Percentiles rank a stretch among this genome's conserved stretches.
Conservation (phyloP, 2,888 invertebrate species). For the Pristionchus fissidentatus region DNA sequence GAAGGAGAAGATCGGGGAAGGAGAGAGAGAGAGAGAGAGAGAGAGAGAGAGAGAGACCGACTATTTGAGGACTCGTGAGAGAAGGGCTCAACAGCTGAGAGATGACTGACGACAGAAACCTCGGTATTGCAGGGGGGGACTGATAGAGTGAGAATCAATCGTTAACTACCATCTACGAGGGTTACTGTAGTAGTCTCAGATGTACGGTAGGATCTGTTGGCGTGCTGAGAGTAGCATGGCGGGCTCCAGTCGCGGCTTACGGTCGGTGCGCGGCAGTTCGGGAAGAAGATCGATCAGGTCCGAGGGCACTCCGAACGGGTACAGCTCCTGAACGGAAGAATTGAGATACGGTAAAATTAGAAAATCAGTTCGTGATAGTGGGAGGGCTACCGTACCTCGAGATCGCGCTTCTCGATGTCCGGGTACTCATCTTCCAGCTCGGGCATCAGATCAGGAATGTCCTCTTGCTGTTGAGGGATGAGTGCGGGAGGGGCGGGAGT, state of each 20-base stretch:
- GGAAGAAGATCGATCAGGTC: conserved; percentile 41
- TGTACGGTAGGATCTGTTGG: conserved; percentile 45
- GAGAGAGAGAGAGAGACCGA: not conserved
- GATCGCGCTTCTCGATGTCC: conserved; percentile 24
- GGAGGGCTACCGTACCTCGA: conserved; percentile 19
- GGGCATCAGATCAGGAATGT: conserved; percentile 16
- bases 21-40: not conserved
- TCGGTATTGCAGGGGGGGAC: not conserved
- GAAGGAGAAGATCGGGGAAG: conserved; percentile 9
- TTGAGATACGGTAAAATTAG: conserved; percentile 16
- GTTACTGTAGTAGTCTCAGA: not conserved
- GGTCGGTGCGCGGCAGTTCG: conserved; percentile 47
- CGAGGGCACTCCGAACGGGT: not conserved
- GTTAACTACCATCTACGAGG: conserved; percentile 31
- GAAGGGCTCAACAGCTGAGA: not conserved
- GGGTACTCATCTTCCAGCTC: conserved; percentile 15
- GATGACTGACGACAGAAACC: not conserved
- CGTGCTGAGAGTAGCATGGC: conserved; percentile 36
- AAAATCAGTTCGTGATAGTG: not conserved
- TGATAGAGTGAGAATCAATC: not conserved
- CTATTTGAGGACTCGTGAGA: not conserved
- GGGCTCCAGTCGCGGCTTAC: conserved; percentile 38
- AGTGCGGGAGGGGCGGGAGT: not conserved
- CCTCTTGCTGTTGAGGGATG: conserved; percentile 1
- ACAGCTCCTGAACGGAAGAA: conserved; percentile 21